Percentiles rank a stretch among this genome's conserved stretches.
Evolutionary conservation across 2,113 vertebrate species (phyloP).

Genomic region (Phodopus roborovskii): DNA sequence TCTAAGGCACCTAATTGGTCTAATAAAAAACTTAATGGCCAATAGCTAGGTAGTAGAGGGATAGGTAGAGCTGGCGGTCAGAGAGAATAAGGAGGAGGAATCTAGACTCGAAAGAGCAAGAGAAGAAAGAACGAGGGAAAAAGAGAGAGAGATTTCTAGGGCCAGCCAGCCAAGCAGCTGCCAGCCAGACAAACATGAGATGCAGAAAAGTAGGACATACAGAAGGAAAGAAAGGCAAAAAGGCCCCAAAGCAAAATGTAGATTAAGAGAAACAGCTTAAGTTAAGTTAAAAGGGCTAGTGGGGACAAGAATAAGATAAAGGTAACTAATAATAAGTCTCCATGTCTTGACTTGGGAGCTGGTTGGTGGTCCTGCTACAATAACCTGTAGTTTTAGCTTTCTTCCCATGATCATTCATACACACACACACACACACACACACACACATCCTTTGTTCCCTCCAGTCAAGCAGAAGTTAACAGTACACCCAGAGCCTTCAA

Average conservation of each 20-base stretch:
- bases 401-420: background rate
- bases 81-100: background rate
- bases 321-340: background rate
- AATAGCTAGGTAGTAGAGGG: background rate
- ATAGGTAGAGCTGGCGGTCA: background rate
- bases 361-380: background rate
- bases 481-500: background rate
- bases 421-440: background rate
- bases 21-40: too few relatives aligned
- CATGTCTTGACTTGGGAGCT: background rate
- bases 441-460: background rate
- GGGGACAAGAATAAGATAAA: background rate
- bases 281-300: background rate
- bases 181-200: background rate
- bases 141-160: background rate
- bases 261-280: background rate
- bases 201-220: background rate
- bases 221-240: background rate
- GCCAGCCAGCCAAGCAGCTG: background rate
- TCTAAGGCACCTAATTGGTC: background rate
- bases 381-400: background rate
- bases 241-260: background rate
- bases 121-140: background rate
- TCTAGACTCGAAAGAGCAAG: background rate
- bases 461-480: background rate